phyloP scores from a whole-genome alignment of 2,113 vertebrate genomes.

The Mustelus asterias region DNA sequence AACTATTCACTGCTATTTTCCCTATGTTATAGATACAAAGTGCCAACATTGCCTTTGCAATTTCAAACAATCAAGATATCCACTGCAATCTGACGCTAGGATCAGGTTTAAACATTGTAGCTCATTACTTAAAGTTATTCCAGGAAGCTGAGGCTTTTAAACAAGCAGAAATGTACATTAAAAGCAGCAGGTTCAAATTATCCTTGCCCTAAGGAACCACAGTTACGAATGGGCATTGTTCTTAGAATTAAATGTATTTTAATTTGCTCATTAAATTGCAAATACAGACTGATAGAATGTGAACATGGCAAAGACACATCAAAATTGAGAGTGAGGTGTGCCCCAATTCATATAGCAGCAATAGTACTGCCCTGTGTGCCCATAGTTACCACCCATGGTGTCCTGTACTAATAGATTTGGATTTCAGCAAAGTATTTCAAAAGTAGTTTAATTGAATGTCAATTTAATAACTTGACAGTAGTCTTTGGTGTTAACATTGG shows the following conservation, averaged over 20 bases:
- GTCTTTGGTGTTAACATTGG: background rate
- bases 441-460: background rate
- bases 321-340: background rate
- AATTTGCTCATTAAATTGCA: background rate
- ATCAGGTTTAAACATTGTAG: background rate
- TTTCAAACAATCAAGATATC: background rate
- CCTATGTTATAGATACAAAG: background rate
- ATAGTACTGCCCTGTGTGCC: background rate
- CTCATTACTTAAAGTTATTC: background rate
- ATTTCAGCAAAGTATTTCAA: background rate
- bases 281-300: background rate
- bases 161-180: background rate
- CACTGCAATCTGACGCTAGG: background rate
- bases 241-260: background rate
- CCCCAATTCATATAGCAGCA: background rate
- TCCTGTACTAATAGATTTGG: background rate
- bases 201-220: background rate
- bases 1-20: background rate
- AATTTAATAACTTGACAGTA: background rate
- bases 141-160: background rate
- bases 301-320: background rate
- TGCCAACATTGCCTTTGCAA: background rate
- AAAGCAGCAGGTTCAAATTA: background rate
- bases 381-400: background rate
- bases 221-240: background rate